These are phyloP conservation scores for Tinea trinotella DNA, from an alignment of 2,888 invertebrate species.

Conservation along the genomic window DNA sequence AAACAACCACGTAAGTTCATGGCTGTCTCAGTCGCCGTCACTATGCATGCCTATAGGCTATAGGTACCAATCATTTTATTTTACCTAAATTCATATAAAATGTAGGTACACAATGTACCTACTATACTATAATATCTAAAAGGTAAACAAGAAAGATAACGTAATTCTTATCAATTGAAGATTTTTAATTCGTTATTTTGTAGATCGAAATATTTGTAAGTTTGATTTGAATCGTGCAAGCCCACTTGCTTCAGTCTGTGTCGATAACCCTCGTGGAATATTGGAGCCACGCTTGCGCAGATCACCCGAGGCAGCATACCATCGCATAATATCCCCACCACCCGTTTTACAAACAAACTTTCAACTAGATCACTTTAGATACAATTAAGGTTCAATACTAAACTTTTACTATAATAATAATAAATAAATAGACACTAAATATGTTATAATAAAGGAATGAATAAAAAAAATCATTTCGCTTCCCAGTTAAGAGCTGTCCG, in stretches of 20 bases:
- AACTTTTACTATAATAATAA: background rate
- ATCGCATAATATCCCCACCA: slow-evolving; percentile 22
- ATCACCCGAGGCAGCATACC: slow-evolving; percentile 58
- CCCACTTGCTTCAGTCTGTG: slow-evolving; percentile 33
- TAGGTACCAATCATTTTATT: too few species aligned
- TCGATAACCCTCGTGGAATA: slow-evolving; percentile 56
- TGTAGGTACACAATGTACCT: too few species aligned
- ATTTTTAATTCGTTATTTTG: too few species aligned
- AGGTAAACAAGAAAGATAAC: too few species aligned
- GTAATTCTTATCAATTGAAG: too few species aligned
- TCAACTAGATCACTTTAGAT: too few species aligned
- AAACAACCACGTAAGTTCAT: too few species aligned
- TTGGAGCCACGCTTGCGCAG: slow-evolving; percentile 24
- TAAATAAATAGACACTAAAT: background rate
- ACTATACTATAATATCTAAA: too few species aligned
- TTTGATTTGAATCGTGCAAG: background rate
- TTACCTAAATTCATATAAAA: too few species aligned
- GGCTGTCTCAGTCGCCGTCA: too few species aligned
- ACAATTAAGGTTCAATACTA: too few species aligned
- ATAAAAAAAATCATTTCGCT: background rate
- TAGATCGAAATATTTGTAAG: background rate
- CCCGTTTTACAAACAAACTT: slow-evolving; percentile 6
- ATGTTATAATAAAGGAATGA: background rate
- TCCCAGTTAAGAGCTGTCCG: background rate
- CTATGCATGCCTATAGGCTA: too few species aligned